These are phyloP conservation scores for Orgyia antiqua DNA, from an alignment of 2,888 invertebrate species.

Conservation along the genomic window DNA sequence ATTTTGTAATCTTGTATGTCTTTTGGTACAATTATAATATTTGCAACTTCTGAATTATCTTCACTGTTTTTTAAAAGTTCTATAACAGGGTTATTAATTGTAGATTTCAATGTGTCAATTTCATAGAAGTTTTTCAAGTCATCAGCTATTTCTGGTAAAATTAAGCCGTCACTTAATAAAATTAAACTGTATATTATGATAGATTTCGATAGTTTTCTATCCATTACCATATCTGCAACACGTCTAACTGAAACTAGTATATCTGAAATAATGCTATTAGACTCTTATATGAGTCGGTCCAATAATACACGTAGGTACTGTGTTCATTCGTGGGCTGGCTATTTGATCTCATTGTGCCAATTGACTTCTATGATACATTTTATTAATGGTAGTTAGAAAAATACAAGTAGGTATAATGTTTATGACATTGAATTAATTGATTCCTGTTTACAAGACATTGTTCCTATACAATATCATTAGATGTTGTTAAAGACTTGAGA, in stretches of 20 bases:
- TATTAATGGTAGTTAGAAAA: no score
- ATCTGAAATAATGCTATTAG: slow-evolving; percentile 18
- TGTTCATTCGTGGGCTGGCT: slow-evolving; percentile 26
- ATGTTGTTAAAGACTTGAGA: no score
- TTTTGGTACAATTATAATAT: slow-evolving; percentile 22
- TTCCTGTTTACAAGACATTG: slow-evolving; percentile 2
- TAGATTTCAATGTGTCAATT: slow-evolving; percentile 20
- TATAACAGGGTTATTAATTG: slow-evolving; percentile 19
- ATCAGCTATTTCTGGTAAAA: slow-evolving; percentile 15
- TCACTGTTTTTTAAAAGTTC: slow-evolving; percentile 20
- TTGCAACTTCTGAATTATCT: slow-evolving; percentile 17
- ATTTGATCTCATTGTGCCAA: slow-evolving; percentile 48
- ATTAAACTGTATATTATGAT: slow-evolving; percentile 12
- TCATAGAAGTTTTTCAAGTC: slow-evolving; percentile 23
- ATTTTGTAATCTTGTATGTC: slow-evolving; percentile 15
- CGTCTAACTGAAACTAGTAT: slow-evolving; percentile 16
- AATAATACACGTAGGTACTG: slow-evolving; percentile 17
- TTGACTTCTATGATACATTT: slow-evolving; percentile 36
- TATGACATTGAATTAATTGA: not conserved
- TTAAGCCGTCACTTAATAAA: slow-evolving; percentile 15
- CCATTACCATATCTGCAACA: slow-evolving; percentile 13
- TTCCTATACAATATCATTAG: no score
- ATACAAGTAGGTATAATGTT: no score
- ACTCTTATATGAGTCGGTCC: slow-evolving; percentile 16
- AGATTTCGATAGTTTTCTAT: slow-evolving; percentile 8